Conservation (phyloP, 2,888 invertebrate species). For the Chalcosyrphus nemorum region DNA sequence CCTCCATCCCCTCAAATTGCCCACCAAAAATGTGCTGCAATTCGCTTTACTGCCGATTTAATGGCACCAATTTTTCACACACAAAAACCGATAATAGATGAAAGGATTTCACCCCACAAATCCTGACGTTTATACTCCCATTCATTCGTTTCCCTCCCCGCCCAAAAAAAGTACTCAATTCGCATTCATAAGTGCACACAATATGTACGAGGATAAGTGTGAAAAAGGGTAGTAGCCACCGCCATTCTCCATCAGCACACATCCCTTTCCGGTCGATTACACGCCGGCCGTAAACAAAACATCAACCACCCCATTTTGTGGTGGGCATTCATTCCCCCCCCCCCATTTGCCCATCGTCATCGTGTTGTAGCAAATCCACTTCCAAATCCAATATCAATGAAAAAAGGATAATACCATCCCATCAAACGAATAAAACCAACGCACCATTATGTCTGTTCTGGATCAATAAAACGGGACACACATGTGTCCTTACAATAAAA, state of each 20-base stretch:
- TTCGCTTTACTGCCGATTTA: neutral
- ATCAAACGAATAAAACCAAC: constrained; percentile 6
- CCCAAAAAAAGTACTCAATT: neutral
- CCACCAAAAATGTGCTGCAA: neutral
- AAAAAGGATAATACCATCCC: constrained; percentile 28
- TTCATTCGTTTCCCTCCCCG: no score
- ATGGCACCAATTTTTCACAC: constrained; percentile 23
- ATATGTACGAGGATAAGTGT: neutral
- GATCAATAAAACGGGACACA: constrained; percentile 33
- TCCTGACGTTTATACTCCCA: constrained; percentile 16
- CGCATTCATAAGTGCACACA: constrained; percentile 30
- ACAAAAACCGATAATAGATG: constrained; percentile 11
- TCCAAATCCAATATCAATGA: constrained; percentile 41
- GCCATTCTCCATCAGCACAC: no score
- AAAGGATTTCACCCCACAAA: constrained; percentile 39
- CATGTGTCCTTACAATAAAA: constrained; percentile 1
- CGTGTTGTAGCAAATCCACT: constrained; percentile 46
- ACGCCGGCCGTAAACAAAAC: neutral
- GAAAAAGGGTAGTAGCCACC: constrained; percentile 21
- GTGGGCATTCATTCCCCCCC: neutral
- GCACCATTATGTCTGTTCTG: constrained; percentile 12
- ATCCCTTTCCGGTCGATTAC: constrained; percentile 47
- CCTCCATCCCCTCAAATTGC: neutral
- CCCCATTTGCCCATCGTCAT: constrained; percentile 1
- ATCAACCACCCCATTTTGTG: neutral